phyloP scores from a whole-genome alignment of 1,140 invertebrate genomes.

The Bombus terrestris region DNA sequence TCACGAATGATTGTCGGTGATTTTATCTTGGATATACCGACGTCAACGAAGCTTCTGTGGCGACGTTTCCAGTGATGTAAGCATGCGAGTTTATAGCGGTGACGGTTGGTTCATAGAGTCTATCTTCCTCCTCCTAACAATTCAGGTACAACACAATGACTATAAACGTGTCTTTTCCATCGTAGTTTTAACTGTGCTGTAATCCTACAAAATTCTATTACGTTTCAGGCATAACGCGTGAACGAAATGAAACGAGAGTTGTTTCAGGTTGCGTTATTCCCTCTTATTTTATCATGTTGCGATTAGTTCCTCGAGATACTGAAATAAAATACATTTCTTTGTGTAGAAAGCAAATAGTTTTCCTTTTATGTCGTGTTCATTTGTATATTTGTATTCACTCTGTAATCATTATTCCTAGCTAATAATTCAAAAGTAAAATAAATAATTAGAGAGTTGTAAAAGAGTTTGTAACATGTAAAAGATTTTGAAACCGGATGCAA shows the following conservation, averaged over 20 bases:
- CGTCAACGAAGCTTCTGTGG: conserved; percentile 43
- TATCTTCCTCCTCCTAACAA: conserved; percentile 39
- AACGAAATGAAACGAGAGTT: not conserved
- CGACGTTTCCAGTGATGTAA: conserved; percentile 69
- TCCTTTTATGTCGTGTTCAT: not conserved
- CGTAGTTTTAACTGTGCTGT: not conserved
- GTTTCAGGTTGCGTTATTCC: not conserved
- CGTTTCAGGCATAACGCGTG: not conserved
- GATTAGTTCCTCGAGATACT: not conserved
- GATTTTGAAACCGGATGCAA: not conserved
- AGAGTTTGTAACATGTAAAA: not conserved
- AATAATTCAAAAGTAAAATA: not conserved
- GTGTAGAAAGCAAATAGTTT: not conserved
- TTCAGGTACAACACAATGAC: conserved; percentile 44
- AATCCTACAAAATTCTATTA: conserved; percentile 23
- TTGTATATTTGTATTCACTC: no score
- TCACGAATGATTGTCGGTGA: not conserved
- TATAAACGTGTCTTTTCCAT: not conserved
- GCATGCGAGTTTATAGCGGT: conserved; percentile 74
- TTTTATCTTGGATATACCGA: conserved; percentile 10
- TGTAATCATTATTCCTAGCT: not conserved
- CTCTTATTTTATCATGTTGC: not conserved
- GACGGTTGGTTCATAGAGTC: conserved; percentile 63
- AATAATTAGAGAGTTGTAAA: not conserved
- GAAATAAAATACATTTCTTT: not conserved